phyloP scores from a whole-genome alignment of 2,888 invertebrate species.

The Drosophila pegasa region DNA sequence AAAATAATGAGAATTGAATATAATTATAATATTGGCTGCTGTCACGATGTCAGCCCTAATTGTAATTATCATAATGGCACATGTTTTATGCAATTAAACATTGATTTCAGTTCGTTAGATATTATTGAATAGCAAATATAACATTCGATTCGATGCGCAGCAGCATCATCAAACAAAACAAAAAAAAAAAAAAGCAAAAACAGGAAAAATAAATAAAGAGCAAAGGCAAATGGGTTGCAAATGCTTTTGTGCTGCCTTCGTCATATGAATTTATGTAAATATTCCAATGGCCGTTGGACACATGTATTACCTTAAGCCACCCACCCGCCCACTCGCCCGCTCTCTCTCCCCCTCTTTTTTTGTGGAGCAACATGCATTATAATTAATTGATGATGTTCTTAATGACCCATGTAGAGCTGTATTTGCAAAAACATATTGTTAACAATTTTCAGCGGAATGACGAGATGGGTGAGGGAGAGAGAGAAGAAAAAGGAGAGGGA shows the following conservation, averaged over 20 bases:
- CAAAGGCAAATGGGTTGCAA: constrained; percentile 4
- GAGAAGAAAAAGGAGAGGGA: neutral
- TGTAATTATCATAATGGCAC: constrained; percentile 72
- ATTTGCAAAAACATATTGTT: neutral
- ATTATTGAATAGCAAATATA: constrained; percentile 32
- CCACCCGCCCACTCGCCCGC: neutral
- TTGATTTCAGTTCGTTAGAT: constrained; percentile 57
- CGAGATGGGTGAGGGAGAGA: neutral
- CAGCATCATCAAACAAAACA: constrained; percentile 3
- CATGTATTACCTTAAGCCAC: neutral
- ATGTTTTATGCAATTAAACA: constrained; percentile 66
- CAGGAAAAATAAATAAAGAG: neutral
- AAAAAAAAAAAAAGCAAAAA: neutral
- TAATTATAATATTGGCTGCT: constrained; percentile 47
- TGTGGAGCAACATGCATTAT: constrained; percentile 1
- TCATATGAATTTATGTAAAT: neutral
- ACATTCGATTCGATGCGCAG: constrained; percentile 2
- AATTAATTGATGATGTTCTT: constrained; percentile 17
- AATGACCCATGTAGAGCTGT: constrained; percentile 10
- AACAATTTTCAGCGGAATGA: constrained; percentile 1
- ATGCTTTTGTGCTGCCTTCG: neutral
- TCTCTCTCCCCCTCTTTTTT: neutral
- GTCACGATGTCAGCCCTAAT: constrained; percentile 64
- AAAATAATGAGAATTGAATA: constrained; percentile 73
- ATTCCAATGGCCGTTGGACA: neutral